A percentile compares a stretch with the other conserved stretches of the same genome.
Conservation (phyloP, 2,113 vertebrate genomes). For the Tachysurus fulvidraco region DNA sequence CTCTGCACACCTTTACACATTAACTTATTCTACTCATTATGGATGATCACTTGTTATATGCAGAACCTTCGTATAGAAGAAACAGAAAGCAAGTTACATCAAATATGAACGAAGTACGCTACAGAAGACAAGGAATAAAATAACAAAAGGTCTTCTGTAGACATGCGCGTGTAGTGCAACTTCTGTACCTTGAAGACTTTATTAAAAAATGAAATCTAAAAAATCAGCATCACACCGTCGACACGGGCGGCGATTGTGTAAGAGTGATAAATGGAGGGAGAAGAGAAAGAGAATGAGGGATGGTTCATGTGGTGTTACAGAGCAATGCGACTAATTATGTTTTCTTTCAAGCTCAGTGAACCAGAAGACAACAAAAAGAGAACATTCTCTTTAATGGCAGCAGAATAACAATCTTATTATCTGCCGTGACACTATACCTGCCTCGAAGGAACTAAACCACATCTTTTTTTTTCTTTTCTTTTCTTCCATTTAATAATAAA, state of each 20-base stretch:
- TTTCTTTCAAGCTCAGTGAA: conserved; percentile 44
- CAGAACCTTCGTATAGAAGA: not conserved
- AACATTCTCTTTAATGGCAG: conserved; percentile 26
- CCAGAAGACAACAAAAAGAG: conserved; percentile 29
- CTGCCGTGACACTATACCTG: conserved; percentile 43
- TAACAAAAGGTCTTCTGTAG: not conserved
- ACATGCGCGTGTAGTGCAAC: not conserved
- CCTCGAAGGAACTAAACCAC: conserved; percentile 44
- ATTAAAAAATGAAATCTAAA: not conserved
- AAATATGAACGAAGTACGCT: not conserved
- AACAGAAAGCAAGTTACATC: not conserved
- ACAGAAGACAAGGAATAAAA: not conserved
- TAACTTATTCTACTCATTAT: not conserved
- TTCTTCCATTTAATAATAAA: too few species aligned
- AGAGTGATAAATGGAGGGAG: conserved; percentile 2
- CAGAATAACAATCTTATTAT: conserved; percentile 55
- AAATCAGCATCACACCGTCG: not conserved
- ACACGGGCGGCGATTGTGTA: not conserved
- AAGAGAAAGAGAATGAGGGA: not conserved
- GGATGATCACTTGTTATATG: not conserved
- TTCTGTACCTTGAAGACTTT: not conserved
- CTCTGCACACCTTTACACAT: not conserved
- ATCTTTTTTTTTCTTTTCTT: conserved; percentile 41
- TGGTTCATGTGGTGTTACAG: conserved; percentile 35
- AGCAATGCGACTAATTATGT: conserved; percentile 54